Evolutionary conservation across 1,140 invertebrate species (phyloP).

Genomic region (Drosophila tropicalis): DNA sequence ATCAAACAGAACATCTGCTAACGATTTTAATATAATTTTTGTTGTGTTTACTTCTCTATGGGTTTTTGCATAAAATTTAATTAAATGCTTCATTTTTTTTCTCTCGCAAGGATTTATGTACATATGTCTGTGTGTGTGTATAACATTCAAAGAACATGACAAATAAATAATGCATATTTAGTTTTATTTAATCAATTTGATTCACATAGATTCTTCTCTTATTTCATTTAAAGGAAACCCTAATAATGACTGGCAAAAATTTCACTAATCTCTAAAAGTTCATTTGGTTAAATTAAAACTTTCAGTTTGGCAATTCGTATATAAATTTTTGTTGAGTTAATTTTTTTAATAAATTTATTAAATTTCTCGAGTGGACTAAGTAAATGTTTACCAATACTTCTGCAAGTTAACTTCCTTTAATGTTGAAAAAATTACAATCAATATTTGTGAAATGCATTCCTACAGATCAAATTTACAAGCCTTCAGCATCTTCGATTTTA

Average conservation of each 20-base stretch:
- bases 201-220: background rate
- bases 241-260: too few species aligned
- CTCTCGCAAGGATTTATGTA: background rate
- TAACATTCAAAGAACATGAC: constrained; percentile 2
- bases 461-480: background rate
- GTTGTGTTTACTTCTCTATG: constrained; percentile 25
- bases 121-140: background rate
- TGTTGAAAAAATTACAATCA: too few species aligned
- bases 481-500: background rate
- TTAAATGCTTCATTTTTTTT: constrained; percentile 15
- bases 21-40: constrained; percentile 34
- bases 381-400: too few species aligned
- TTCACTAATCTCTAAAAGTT: too few species aligned
- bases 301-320: too few species aligned
- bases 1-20: constrained; percentile 42
- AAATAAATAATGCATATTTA: background rate
- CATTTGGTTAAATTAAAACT: too few species aligned
- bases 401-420: too few species aligned
- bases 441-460: too few species aligned
- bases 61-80: constrained; percentile 25
- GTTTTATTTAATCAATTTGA: constrained; percentile 2
- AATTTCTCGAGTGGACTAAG: too few species aligned
- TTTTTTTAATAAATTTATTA: too few species aligned
- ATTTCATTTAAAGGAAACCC: background rate
- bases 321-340: too few species aligned